These are phyloP conservation scores for Holocentrus rufus DNA, from an alignment of 2,797 vertebrate genomes.

Conservation along the genomic window DNA sequence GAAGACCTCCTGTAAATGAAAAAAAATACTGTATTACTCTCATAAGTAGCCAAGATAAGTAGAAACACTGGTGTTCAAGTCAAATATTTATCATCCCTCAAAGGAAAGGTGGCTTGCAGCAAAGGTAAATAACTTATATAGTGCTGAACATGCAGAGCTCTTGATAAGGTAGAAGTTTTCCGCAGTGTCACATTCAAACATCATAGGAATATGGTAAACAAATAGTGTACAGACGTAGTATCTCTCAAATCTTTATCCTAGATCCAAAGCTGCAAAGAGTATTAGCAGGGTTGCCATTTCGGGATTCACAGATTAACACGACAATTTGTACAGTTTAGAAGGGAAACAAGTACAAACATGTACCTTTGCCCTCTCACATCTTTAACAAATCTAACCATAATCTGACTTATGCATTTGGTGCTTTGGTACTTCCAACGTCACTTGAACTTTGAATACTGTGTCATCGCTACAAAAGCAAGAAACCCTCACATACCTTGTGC, in stretches of 20 bases:
- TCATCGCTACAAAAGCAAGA: slow-evolving; percentile 10
- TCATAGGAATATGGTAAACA: slow-evolving; percentile 2
- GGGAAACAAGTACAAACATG: slow-evolving; percentile 12
- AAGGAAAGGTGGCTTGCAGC: not conserved
- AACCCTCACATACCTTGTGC: slow-evolving; percentile 10
- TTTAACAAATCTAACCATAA: not conserved
- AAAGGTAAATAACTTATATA: not conserved
- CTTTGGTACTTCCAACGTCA: slow-evolving; percentile 31
- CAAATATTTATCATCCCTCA: not conserved
- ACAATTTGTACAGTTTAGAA: not conserved
- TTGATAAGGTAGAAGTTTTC: slow-evolving; percentile 14
- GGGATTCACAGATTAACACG: slow-evolving; percentile 8
- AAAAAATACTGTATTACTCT: not conserved
- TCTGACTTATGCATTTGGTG: not conserved
- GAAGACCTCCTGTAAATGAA: not conserved
- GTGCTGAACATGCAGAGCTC: not conserved
- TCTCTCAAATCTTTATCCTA: not conserved
- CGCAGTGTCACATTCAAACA: slow-evolving; percentile 1
- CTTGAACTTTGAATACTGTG: slow-evolving; percentile 45
- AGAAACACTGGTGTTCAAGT: not conserved
- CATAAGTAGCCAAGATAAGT: not conserved
- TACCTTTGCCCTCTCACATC: not conserved
- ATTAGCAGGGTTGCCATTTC: not conserved
- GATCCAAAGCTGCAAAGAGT: not conserved
- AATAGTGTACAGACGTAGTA: not conserved